phyloP scores from a whole-genome alignment of 2,797 vertebrate genomes.

The Amphiprion clarkii region DNA sequence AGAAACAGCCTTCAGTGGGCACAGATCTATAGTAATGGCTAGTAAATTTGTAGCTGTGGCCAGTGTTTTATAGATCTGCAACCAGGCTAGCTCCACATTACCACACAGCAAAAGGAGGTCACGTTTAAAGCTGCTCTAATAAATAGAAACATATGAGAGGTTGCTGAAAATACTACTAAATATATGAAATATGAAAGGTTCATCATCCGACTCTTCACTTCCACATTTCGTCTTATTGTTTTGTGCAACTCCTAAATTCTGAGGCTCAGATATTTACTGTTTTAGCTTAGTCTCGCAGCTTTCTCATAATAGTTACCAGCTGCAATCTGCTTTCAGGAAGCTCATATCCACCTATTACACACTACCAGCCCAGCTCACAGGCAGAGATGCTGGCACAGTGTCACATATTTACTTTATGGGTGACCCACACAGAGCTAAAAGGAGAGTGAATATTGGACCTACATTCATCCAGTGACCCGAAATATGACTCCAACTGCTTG shows the following conservation, averaged over 20 bases:
- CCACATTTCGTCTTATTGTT: background rate
- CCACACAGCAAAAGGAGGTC: too few species aligned
- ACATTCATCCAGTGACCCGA: background rate
- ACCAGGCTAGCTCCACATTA: too few species aligned
- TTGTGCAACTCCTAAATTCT: background rate
- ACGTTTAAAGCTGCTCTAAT: too few species aligned
- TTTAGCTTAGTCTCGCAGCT: background rate
- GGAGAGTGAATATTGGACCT: background rate
- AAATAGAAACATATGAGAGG: too few species aligned
- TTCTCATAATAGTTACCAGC: background rate
- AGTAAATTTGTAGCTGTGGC: background rate
- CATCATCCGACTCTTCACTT: too few species aligned
- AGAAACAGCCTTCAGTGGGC: background rate
- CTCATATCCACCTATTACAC: background rate
- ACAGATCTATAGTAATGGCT: background rate
- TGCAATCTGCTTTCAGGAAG: background rate
- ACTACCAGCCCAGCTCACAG: background rate
- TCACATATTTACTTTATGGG: background rate
- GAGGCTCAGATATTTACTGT: background rate
- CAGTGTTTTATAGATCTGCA: too few species aligned
- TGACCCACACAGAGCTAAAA: conserved; percentile 1
- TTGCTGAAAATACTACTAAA: too few species aligned
- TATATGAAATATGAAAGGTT: too few species aligned
- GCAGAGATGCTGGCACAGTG: too few species aligned
- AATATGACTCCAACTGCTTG: background rate